These are phyloP conservation scores for Heterohyrax brucei DNA, from an alignment of 2,797 vertebrate genomes.

Conservation along the genomic window DNA sequence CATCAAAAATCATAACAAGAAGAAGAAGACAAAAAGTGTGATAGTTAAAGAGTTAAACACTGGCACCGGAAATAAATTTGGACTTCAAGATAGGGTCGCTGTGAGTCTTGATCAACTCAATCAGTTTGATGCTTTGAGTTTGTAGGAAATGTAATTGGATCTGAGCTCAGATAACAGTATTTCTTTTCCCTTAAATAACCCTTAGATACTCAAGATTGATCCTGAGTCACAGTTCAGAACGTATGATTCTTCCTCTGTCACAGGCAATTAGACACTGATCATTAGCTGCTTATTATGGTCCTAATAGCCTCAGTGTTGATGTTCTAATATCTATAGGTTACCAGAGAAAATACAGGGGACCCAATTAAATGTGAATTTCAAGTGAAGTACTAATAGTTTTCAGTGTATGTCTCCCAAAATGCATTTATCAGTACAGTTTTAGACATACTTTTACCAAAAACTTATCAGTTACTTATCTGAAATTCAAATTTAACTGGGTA, in stretches of 20 bases:
- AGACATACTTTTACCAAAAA: not conserved
- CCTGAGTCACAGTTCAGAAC: not conserved
- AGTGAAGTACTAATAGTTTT: not conserved
- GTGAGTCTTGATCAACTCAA: no score
- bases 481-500: not conserved
- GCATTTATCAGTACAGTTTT: not conserved
- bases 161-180: slow-evolving; percentile 1
- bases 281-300: not conserved
- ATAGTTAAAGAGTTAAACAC: not conserved
- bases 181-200: not conserved
- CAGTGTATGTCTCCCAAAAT: not conserved
- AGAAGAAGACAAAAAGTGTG: no score
- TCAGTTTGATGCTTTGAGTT: no score
- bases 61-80: not conserved
- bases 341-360: not conserved
- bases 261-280: not conserved
- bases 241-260: not conserved
- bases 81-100: not conserved
- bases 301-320: not conserved
- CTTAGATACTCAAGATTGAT: not conserved
- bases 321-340: not conserved
- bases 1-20: no score
- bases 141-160: not conserved
- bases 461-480: not conserved
- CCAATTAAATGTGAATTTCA: slow-evolving; percentile 37